A percentile compares a stretch with the other conserved stretches of the same genome.
Conservation (phyloP, 2,888 invertebrate species). For the Volucella bombylans region DNA sequence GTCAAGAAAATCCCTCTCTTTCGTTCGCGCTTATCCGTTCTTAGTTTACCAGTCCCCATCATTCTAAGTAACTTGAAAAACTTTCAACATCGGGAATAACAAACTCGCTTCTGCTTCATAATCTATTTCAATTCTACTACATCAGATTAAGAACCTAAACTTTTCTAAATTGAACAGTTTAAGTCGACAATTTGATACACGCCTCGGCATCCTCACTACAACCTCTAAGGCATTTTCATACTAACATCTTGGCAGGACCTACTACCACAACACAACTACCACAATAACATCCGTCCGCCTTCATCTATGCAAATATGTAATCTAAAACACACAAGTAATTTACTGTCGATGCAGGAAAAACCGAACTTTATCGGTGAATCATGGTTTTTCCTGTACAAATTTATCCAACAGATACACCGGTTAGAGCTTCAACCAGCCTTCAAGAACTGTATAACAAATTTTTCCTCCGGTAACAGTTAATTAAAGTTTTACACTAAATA, state of each 20-base stretch:
- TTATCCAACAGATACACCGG: not conserved
- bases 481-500: slow-evolving; percentile 73
- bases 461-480: slow-evolving; percentile 67
- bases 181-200: not conserved
- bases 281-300: slow-evolving; percentile 14
- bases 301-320: slow-evolving; percentile 30
- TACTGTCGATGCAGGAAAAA: slow-evolving; percentile 59
- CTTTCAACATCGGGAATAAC: not conserved
- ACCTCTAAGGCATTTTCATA: slow-evolving; percentile 7
- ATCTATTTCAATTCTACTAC: not conserved
- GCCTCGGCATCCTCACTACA: not conserved
- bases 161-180: slow-evolving; percentile 28
- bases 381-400: slow-evolving; percentile 40
- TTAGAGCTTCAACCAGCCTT: slow-evolving; percentile 15
- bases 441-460: slow-evolving; percentile 29
- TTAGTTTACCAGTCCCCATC: too few species aligned
- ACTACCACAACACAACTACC: not conserved
- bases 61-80: not conserved
- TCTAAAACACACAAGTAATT: slow-evolving; percentile 46
- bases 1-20: too few species aligned
- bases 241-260: slow-evolving; percentile 15
- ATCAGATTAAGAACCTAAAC: slow-evolving; percentile 29
- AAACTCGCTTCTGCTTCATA: slow-evolving; percentile 15
- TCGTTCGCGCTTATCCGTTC: too few species aligned
- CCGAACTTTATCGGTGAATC: slow-evolving; percentile 68